Evolutionary conservation across 2,888 invertebrate species (phyloP), one percentile per base, ranked within the genome.

Genomic region (Hydriomena furcata): DNA sequence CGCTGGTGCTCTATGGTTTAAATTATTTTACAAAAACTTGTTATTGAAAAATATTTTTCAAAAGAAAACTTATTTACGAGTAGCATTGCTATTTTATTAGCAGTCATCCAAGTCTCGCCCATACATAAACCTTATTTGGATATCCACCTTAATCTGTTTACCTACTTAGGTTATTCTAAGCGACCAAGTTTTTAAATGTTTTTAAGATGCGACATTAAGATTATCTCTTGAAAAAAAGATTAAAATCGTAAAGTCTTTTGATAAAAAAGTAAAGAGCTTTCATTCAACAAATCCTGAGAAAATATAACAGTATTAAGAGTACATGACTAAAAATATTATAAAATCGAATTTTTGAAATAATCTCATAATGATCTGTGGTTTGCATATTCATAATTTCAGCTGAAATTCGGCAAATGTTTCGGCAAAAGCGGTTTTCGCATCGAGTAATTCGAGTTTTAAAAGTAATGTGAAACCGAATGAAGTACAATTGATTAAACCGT

Each of bases 361-460:
- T 2, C 3, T 8, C 10, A 17, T 8, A 27, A 40, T 27, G 7
- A 38, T 32, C 24, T 13, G 27, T 3, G 5, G 13, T 11, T 24
- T 3, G n/a, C 2, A 24, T 48, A 25, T 48, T 42, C 23, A 35
- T 32, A 25, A 20, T 21, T 17, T 8, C 17, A 2, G 5, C 11
- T 20, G 24, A 28, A 34, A 17, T 34, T 38, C 7, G 31, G 32
- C 38, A 17, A 13, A 21, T 20, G 11, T 10, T 27, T 44, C 35
- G 20, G 17, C 24, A n/a, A 13, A 38, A 40, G 35, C 38, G 44
- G 50, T 54, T 58, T 52, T 10, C 58, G 35, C 41, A 44, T 52
- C 52, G 55, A 46, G 36, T 49, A 37, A 17, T 52, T 43, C 20
- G 38, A 43, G 24, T 52, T 47, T 1, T 21, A 49, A 51, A 28